Conservation (phyloP, 2,113 vertebrate genomes). For the Ginglymostoma cirratum region DNA sequence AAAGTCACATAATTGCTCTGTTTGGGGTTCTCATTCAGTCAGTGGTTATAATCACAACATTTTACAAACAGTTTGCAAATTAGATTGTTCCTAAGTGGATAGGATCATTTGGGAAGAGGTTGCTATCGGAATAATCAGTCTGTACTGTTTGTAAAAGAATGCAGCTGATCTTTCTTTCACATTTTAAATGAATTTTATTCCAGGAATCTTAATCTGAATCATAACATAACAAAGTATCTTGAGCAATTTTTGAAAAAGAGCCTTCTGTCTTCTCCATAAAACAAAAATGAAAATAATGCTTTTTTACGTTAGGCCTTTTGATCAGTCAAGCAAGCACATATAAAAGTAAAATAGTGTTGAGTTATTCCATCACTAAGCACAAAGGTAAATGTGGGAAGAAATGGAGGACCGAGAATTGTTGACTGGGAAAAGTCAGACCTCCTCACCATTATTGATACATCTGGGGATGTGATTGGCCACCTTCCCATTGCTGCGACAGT, state of each 20-base stretch:
- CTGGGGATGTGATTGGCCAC: background rate
- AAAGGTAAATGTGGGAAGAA: background rate
- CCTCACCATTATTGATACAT: background rate
- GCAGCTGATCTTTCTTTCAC: background rate
- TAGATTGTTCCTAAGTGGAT: background rate
- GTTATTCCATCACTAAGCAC: background rate
- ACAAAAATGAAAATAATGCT: background rate
- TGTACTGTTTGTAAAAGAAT: background rate
- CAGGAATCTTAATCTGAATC: background rate
- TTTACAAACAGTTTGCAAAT: no score
- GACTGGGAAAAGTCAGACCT: background rate
- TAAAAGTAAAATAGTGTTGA: background rate
- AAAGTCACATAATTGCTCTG: background rate
- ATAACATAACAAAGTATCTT: background rate
- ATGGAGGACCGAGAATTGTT: no score
- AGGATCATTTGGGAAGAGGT: background rate
- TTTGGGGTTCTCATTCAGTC: background rate
- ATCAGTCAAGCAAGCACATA: background rate
- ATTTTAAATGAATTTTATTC: background rate
- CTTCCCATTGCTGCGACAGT: background rate
- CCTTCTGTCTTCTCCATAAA: no score
- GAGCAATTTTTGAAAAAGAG: background rate
- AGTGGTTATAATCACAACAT: background rate
- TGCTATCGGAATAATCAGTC: background rate
- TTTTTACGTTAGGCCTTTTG: background rate